Conservation (phyloP, 2,888 invertebrate species). For the Drosophila anomelani region DNA sequence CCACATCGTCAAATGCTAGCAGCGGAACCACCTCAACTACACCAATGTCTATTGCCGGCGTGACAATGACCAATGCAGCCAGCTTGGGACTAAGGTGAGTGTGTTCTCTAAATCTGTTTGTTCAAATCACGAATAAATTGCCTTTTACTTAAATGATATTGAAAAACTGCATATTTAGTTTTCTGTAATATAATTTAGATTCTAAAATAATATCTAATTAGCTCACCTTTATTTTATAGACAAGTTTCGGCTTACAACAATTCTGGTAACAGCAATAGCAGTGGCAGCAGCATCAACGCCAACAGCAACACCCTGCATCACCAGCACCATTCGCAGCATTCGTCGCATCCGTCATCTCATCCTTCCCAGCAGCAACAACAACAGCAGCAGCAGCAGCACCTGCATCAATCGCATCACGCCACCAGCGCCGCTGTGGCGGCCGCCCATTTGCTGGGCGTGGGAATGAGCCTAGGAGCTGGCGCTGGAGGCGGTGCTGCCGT, state of each 20-base stretch:
- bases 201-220: not conserved
- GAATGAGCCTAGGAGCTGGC: slow-evolving; percentile 45
- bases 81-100: slow-evolving; percentile 71
- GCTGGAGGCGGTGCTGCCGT: slow-evolving; percentile 48
- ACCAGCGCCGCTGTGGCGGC: slow-evolving; percentile 62
- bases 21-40: slow-evolving; percentile 56
- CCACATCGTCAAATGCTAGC: slow-evolving; percentile 32
- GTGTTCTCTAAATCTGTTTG: too few relatives aligned
- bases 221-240: slow-evolving; percentile 38
- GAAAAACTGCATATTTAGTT: too few relatives aligned
- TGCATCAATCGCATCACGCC: slow-evolving; percentile 53
- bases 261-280: slow-evolving; percentile 51
- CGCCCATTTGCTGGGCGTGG: slow-evolving; percentile 57
- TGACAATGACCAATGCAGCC: slow-evolving; percentile 50
- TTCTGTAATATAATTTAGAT: not conserved
- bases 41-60: slow-evolving; percentile 42
- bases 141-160: too few relatives aligned
- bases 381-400: slow-evolving; percentile 57
- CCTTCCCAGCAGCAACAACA: slow-evolving; percentile 59
- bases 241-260: slow-evolving; percentile 61
- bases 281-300: slow-evolving; percentile 62
- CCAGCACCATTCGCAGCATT: slow-evolving; percentile 48
- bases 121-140: too few relatives aligned
- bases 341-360: slow-evolving; percentile 37
- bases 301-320: slow-evolving; percentile 55